These are phyloP conservation scores for Artibeus lituratus DNA, from an alignment of 2,797 vertebrate species.

Conservation along the genomic window DNA sequence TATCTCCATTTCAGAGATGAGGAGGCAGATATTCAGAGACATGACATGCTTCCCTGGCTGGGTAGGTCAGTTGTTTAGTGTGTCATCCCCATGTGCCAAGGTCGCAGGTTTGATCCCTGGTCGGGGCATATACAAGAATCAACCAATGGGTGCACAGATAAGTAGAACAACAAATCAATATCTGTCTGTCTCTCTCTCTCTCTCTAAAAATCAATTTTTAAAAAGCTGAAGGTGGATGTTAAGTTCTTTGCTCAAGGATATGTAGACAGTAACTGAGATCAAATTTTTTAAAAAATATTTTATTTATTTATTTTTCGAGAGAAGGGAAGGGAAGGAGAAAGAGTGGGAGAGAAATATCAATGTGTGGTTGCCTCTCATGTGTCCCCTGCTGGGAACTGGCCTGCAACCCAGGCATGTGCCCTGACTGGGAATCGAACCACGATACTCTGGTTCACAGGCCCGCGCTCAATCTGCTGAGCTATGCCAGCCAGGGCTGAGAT, in stretches of 20 bases:
- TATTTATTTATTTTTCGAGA: no score
- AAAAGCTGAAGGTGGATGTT: neutral
- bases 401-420: no score
- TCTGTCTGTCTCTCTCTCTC: neutral
- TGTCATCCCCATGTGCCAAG: neutral
- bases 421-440: no score
- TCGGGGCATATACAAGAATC: neutral
- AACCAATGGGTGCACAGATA: neutral
- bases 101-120: neutral
- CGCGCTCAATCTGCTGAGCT: no score
- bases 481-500: no score
- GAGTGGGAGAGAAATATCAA: no score
- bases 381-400: no score
- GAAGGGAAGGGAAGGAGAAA: no score
- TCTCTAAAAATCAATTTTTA: neutral
- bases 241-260: conserved; percentile 5
- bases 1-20: neutral
- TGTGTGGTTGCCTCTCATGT: no score
- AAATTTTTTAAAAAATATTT: neutral
- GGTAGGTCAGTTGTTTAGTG: neutral
- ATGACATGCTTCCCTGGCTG: neutral
- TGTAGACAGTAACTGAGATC: neutral
- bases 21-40: neutral
- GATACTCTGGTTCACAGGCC: no score
- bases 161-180: neutral